Evolutionary conservation across 2,797 vertebrate species (phyloP).

Genomic region (Ispidina lecontei): DNA sequence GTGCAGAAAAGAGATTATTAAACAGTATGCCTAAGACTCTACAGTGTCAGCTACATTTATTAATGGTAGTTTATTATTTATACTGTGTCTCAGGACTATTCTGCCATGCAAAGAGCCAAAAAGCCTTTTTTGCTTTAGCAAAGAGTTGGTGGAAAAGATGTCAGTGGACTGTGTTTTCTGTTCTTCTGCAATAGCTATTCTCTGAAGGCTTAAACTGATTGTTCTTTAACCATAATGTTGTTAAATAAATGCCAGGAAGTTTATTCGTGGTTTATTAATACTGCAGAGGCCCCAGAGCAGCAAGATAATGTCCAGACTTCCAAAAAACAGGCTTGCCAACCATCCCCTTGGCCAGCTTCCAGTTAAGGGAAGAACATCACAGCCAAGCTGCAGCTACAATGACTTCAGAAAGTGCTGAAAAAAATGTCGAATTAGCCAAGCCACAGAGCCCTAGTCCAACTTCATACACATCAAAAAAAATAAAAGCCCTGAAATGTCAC

Average conservation of each 20-base stretch:
- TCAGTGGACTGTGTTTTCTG: slow-evolving; percentile 6
- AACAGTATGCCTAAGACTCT: neutral
- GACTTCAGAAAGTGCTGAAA: slow-evolving; percentile 14
- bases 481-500: neutral
- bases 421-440: neutral
- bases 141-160: neutral
- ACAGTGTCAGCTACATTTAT: neutral
- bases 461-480: neutral
- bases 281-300: slow-evolving; percentile 35
- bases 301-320: slow-evolving; percentile 44
- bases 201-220: slow-evolving; percentile 40
- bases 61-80: neutral
- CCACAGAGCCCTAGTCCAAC: neutral
- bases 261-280: slow-evolving; percentile 57
- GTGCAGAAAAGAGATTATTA: neutral
- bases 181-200: slow-evolving; percentile 28
- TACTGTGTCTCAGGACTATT: neutral
- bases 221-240: slow-evolving; percentile 27
- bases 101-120: neutral
- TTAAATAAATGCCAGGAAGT: slow-evolving; percentile 58
- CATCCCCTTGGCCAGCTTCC: slow-evolving; percentile 33
- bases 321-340: slow-evolving; percentile 43
- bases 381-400: slow-evolving; percentile 23
- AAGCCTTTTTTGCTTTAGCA: neutral
- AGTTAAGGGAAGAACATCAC: slow-evolving; percentile 25